Evolutionary conservation across 2,113 vertebrate genomes (phyloP).

Genomic region (Tenebrosternarchus preto): DNA sequence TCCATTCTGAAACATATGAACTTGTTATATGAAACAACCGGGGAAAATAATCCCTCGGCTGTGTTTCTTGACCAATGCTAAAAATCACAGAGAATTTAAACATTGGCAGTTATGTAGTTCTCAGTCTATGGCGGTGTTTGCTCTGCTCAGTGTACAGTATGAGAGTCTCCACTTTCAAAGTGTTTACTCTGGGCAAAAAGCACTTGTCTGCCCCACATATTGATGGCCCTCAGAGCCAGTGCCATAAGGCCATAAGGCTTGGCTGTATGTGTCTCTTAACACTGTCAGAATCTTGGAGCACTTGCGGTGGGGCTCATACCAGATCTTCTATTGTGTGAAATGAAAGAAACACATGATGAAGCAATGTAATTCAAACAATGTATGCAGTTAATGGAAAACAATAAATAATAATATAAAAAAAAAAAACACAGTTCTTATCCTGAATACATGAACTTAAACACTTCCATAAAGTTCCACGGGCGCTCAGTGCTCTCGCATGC

Average conservation of each 20-base stretch:
- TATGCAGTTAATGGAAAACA: background rate
- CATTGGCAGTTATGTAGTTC: background rate
- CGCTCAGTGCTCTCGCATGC: conserved; percentile 38
- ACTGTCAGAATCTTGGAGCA: no score
- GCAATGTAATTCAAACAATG: no score
- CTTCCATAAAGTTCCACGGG: no score
- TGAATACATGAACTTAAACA: conserved; percentile 29
- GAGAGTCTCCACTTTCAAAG: background rate
- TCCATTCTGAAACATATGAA: conserved; percentile 43
- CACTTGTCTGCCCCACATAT: background rate
- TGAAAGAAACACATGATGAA: no score
- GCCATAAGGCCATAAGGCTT: background rate
- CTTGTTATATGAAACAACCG: conserved; percentile 52
- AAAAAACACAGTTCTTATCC: background rate
- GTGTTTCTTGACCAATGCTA: background rate
- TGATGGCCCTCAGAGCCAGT: background rate
- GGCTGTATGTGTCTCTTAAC: no score
- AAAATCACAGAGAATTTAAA: background rate
- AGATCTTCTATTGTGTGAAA: no score
- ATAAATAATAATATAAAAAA: no score
- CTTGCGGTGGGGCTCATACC: no score
- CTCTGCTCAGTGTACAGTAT: background rate
- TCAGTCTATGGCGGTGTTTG: background rate
- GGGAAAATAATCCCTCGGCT: conserved; percentile 37
- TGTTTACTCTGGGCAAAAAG: background rate